These are phyloP conservation scores for Onychomys torridus DNA, from an alignment of 2,797 vertebrate genomes.

Conservation along the genomic window DNA sequence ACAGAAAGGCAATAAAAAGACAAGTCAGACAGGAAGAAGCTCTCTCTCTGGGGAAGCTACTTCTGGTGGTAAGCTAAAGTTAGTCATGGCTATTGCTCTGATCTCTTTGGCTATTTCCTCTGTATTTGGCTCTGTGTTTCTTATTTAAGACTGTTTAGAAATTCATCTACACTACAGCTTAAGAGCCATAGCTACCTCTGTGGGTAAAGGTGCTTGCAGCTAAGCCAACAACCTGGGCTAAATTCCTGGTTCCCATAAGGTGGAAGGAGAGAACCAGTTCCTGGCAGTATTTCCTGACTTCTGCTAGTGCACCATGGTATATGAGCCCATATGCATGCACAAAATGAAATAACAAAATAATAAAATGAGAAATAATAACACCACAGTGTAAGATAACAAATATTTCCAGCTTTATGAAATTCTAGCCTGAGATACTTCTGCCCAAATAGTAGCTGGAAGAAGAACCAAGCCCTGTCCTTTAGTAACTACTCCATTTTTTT, in stretches of 20 bases:
- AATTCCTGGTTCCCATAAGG: not conserved
- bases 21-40: no score
- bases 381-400: not conserved
- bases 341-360: not conserved
- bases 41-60: no score
- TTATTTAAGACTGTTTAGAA: no score
- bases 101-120: no score
- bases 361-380: not conserved
- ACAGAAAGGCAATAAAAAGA: no score
- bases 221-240: not conserved
- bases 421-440: constrained; percentile 42
- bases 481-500: not conserved
- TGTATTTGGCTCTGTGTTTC: no score
- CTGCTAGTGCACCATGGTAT: not conserved
- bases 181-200: not conserved
- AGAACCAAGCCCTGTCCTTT: not conserved
- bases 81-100: no score
- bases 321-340: not conserved
- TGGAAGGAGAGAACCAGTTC: not conserved
- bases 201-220: not conserved
- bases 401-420: constrained; percentile 12
- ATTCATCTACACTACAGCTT: no score
- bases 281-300: not conserved
- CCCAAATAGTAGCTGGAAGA: constrained; percentile 18
- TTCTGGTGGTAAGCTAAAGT: no score